A percentile compares a stretch with the other conserved stretches of the same genome.
phyloP scores from a whole-genome alignment of 1,140 invertebrate genomes.

The Carposina sasakii region DNA sequence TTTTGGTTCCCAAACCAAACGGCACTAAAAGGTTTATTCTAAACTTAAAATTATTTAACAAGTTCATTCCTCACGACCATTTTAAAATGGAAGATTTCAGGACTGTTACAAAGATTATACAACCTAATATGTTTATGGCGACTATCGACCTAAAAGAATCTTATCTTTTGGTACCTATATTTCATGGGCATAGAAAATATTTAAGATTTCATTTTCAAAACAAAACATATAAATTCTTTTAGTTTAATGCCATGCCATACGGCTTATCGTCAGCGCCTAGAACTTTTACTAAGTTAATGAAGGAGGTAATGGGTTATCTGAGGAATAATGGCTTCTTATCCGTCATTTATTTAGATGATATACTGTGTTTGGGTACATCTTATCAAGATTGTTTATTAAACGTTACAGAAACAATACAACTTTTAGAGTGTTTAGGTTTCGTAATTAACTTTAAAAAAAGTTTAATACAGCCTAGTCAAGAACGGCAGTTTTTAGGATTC shows the following conservation, averaged over 20 bases:
- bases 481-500: too few species aligned
- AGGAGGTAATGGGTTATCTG: conserved; percentile 18
- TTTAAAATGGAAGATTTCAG: conserved; percentile 28
- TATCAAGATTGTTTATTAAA: too few species aligned
- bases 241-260: conserved; percentile 16
- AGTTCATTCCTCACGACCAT: conserved; percentile 11
- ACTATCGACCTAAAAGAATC: conserved; percentile 27
- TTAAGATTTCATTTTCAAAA: conserved; percentile 17
- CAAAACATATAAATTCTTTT: conserved; percentile 16
- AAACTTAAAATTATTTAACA: conserved; percentile 18
- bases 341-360: too few species aligned
- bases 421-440: too few species aligned
- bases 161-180: conserved; percentile 21
- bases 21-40: conserved; percentile 13
- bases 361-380: too few species aligned
- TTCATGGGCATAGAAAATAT: conserved; percentile 10
- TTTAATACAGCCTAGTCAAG: too few species aligned
- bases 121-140: conserved; percentile 15
- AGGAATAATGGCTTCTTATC: too few species aligned
- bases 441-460: too few species aligned
- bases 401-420: too few species aligned
- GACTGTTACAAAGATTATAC: conserved; percentile 15
- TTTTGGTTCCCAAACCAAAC: conserved; percentile 14
- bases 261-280: conserved; percentile 19
- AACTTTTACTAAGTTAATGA: conserved; percentile 24